Evolutionary conservation across 2,797 vertebrate genomes (phyloP).

Genomic region (Thalassophryne amazonica): DNA sequence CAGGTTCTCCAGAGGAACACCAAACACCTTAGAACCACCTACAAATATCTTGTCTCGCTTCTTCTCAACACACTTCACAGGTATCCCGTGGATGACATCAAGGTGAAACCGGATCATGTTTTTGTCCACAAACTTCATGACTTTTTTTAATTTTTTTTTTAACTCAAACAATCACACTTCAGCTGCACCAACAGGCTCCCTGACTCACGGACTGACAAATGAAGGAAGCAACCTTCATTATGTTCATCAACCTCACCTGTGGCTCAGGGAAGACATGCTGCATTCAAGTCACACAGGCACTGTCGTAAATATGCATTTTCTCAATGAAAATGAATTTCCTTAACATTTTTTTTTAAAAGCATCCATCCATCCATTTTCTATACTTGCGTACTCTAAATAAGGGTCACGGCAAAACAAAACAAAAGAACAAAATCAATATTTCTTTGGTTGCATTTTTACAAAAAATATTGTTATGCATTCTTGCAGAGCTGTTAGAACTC

Average conservation of each 20-base stretch:
- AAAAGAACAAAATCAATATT: too few relatives aligned
- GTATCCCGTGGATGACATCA: conserved; percentile 77
- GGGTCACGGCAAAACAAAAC: too few relatives aligned
- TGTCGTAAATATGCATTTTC: background rate
- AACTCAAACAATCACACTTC: background rate
- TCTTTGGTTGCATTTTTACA: too few relatives aligned
- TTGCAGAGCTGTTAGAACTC: too few relatives aligned
- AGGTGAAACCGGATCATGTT: conserved; percentile 76
- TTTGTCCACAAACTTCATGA: conserved; percentile 51
- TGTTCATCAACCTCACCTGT: conserved; percentile 59
- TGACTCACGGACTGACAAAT: background rate
- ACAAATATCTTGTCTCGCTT: conserved; percentile 28
- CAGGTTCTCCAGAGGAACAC: conserved; percentile 76
- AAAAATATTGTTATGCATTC: too few relatives aligned
- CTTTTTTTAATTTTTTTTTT: background rate
- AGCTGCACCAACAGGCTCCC: background rate
- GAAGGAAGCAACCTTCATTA: conserved; percentile 8
- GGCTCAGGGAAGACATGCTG: conserved; percentile 15
- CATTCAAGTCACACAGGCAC: conserved; percentile 30
- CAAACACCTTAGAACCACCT: conserved; percentile 80
- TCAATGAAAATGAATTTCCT: background rate
- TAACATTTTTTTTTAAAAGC: too few relatives aligned
- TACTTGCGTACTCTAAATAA: too few relatives aligned
- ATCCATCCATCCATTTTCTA: too few relatives aligned
- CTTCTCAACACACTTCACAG: conserved; percentile 66